Evolutionary conservation across 2,113 vertebrate genomes (phyloP).

Genomic region (human): DNA sequence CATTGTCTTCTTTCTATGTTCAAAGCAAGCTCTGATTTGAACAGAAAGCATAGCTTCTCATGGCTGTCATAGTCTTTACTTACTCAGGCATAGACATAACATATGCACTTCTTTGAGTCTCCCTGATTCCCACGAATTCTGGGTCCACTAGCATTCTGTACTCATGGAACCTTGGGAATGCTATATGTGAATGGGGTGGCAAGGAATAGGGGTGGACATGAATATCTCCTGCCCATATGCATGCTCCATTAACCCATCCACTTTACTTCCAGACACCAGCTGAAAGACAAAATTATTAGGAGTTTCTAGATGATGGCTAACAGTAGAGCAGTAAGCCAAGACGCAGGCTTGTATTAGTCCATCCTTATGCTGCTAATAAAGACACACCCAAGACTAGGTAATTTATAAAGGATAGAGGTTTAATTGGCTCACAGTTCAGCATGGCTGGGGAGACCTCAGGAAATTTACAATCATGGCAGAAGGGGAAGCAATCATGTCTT

Average conservation of each 20-base stretch:
- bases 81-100: neutral
- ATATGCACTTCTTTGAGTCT: neutral
- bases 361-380: too few relatives aligned
- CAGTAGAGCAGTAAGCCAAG: neutral
- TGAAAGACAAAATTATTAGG: neutral
- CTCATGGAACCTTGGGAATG: rapidly evolving
- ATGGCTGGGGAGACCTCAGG: too few relatives aligned
- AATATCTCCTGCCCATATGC: too few relatives aligned
- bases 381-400: too few relatives aligned
- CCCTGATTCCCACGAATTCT: rapidly evolving
- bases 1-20: neutral
- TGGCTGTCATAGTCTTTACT: neutral
- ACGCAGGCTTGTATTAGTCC: too few relatives aligned
- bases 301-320: neutral
- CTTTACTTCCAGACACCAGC: neutral
- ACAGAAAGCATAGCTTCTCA: neutral
- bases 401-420: too few relatives aligned
- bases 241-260: neutral
- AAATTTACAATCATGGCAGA: too few relatives aligned
- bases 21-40: neutral
- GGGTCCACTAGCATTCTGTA: neutral
- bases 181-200: neutral
- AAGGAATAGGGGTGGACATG: neutral
- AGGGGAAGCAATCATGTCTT: too few relatives aligned
- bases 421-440: too few relatives aligned